Conservation (phyloP, 2,888 invertebrate genomes). For the Habroteleia sp. region DNA sequence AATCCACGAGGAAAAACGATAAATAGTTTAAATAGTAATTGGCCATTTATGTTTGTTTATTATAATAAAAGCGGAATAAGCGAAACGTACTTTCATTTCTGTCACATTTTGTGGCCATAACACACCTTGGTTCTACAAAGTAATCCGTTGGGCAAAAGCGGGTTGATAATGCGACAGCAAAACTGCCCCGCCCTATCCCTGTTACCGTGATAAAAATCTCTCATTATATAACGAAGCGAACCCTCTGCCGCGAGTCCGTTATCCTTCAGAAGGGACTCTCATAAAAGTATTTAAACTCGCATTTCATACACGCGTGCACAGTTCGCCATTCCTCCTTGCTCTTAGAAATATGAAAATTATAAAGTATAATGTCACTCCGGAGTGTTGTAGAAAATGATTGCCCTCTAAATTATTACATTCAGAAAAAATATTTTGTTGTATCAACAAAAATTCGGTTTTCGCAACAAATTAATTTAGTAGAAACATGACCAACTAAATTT, state of each 20-base stretch:
- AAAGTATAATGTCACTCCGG: constrained; percentile 58
- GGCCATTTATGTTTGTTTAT: constrained; percentile 21
- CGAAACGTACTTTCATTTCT: constrained; percentile 22
- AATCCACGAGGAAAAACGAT: too few relatives aligned
- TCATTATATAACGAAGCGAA: constrained; percentile 77
- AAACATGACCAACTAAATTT: too few relatives aligned
- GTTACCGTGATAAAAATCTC: constrained; percentile 77
- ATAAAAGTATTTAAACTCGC: constrained; percentile 65
- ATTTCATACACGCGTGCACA: constrained; percentile 35
- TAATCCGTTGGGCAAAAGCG: constrained; percentile 75
- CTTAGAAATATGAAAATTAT: constrained; percentile 53
- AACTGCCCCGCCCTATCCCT: constrained; percentile 78
- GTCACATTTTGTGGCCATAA: constrained; percentile 43
- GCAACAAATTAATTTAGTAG: too few relatives aligned
- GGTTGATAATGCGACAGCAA: constrained; percentile 77
- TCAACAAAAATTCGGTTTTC: too few relatives aligned
- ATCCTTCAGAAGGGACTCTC: constrained; percentile 71
- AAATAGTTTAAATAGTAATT: too few relatives aligned
- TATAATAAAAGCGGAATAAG: constrained; percentile 15
- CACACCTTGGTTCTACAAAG: constrained; percentile 63
- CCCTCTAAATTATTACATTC: too few relatives aligned
- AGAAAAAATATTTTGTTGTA: too few relatives aligned
- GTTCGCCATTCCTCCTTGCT: constrained; percentile 1
- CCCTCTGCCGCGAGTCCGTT: constrained; percentile 71
- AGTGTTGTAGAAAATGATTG: too few relatives aligned